Conservation (phyloP, 2,797 vertebrate species). For the Artibeus jamaicensis region DNA sequence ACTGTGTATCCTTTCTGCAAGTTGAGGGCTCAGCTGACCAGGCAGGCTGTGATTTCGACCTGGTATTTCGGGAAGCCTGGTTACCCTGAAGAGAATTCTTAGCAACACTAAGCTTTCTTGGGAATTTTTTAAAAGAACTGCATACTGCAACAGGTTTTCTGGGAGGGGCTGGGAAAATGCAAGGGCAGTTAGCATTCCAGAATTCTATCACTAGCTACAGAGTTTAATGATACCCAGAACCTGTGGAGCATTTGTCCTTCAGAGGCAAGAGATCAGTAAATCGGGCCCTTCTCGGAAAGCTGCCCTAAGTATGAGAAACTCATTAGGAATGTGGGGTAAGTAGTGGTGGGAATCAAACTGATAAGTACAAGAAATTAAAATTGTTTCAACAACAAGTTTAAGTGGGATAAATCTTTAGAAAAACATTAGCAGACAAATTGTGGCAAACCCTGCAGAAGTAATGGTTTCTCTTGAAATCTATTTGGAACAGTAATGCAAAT, state of each 20-base stretch:
- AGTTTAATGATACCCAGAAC: constrained; percentile 38
- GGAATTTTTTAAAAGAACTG: constrained; percentile 25
- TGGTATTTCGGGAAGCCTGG: background rate
- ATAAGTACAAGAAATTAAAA: constrained; percentile 39
- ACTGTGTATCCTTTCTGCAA: background rate
- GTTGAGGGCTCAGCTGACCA: background rate
- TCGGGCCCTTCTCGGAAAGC: background rate
- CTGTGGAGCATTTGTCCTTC: background rate
- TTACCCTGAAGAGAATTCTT: background rate
- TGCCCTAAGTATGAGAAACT: background rate
- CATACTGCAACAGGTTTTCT: background rate
- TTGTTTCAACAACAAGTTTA: background rate
- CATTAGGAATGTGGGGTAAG: constrained; percentile 28
- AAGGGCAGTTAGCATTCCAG: constrained; percentile 16
- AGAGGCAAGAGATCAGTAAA: background rate
- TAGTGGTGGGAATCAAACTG: constrained; percentile 26
- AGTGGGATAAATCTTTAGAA: background rate
- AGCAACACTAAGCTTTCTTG: background rate
- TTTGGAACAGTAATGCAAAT: constrained; percentile 65
- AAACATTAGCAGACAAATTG: background rate
- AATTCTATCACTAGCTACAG: background rate
- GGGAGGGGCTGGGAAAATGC: background rate
- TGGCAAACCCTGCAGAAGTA: constrained; percentile 38
- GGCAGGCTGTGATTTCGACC: background rate
- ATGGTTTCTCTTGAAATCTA: constrained; percentile 42